A percentile compares a stretch with the other conserved stretches of the same genome.
Conservation (phyloP, 2,113 vertebrate genomes). For the Zingel zingel region DNA sequence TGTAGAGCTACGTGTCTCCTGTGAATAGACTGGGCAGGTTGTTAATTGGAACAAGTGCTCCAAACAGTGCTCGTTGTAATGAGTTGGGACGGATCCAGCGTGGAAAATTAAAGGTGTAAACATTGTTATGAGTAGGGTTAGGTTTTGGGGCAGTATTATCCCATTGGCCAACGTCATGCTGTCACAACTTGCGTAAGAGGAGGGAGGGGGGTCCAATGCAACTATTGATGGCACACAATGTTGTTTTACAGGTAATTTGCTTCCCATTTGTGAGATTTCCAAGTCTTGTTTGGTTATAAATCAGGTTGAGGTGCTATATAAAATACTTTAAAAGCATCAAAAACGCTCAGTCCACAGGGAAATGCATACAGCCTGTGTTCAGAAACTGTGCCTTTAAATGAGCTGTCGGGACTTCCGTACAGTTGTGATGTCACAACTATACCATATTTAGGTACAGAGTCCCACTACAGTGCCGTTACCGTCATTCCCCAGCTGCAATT, state of each 20-base stretch:
- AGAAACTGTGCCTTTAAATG: too few relatives aligned
- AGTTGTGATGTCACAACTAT: too few relatives aligned
- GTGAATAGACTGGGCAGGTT: conserved; percentile 23
- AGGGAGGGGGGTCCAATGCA: too few relatives aligned
- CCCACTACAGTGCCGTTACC: too few relatives aligned
- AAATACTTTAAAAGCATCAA: too few relatives aligned
- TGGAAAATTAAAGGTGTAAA: conserved; percentile 18
- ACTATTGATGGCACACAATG: neutral
- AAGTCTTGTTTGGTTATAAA: neutral
- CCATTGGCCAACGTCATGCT: neutral
- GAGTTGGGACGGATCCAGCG: conserved; percentile 51
- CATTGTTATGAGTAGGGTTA: neutral
- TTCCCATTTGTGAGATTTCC: neutral
- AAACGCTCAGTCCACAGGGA: too few relatives aligned
- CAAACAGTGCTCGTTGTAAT: conserved; percentile 1
- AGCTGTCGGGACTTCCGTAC: too few relatives aligned
- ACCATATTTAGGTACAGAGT: too few relatives aligned
- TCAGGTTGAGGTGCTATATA: too few relatives aligned
- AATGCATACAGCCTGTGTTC: too few relatives aligned
- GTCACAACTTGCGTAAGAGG: neutral
- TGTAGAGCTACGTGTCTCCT: conserved; percentile 31
- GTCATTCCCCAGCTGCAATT: too few relatives aligned
- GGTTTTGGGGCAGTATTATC: neutral
- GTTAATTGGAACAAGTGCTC: conserved; percentile 54
- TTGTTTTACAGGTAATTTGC: neutral